phyloP scores from a whole-genome alignment of 2,888 invertebrate species.

The Netelia fuscicornis region DNA sequence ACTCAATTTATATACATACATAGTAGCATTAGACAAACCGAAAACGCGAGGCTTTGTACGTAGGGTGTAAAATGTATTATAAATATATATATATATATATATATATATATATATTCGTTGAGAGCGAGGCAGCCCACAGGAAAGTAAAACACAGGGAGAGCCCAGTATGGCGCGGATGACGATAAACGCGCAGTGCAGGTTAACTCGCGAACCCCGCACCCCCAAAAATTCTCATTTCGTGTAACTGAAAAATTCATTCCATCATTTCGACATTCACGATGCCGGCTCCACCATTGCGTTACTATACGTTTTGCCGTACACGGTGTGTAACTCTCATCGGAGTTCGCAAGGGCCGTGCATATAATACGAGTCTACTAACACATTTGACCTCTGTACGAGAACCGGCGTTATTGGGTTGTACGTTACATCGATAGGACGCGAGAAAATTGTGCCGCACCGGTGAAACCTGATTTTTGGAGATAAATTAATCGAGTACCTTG shows the following conservation, averaged over 20 bases:
- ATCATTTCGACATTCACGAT: constrained; percentile 53
- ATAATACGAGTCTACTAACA: not conserved
- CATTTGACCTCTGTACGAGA: constrained; percentile 16
- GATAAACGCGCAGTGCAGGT: constrained; percentile 3
- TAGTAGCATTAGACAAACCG: constrained; percentile 16
- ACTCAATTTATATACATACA: constrained; percentile 44
- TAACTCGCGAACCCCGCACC: constrained; percentile 38
- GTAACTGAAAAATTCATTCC: constrained; percentile 68
- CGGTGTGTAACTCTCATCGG: constrained; percentile 42
- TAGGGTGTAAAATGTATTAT: constrained; percentile 18
- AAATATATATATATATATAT: too few species aligned
- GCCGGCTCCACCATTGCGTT: not conserved
- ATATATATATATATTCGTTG: constrained; percentile 9
- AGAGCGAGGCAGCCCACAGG: not conserved
- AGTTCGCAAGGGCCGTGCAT: constrained; percentile 26
- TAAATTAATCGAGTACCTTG: constrained; percentile 49
- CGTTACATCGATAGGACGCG: constrained; percentile 50
- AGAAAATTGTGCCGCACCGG: constrained; percentile 58
- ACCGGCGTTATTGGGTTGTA: constrained; percentile 6
- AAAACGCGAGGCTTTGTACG: constrained; percentile 10
- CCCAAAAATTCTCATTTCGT: constrained; percentile 66
- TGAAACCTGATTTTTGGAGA: constrained; percentile 63
- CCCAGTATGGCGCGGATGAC: constrained; percentile 39
- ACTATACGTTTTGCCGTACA: constrained; percentile 12
- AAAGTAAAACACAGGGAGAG: constrained; percentile 43